Base-by-base conservation (phyloP, 2,113 vertebrate genomes). In the Sprattus sprattus region DNA sequence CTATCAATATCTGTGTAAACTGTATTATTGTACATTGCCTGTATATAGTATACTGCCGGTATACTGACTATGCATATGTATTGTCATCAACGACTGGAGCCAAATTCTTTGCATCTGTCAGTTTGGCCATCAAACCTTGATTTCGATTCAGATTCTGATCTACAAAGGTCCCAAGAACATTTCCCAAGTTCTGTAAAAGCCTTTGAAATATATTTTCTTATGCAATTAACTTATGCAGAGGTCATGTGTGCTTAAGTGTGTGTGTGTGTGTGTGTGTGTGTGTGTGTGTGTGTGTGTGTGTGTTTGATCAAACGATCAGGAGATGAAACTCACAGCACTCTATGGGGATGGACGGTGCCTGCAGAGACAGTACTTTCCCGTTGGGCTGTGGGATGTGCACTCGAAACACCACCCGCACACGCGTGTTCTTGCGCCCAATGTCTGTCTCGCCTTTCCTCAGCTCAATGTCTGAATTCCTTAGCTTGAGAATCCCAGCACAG, bases 401-500 rank as follows among this genome's bases (percentile, higher is more conserved):
- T 75, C 98, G 95, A 90, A 99, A 99, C 89, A 99, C 98, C 86
- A 99, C 97, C 0, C 98, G 96, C 82, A 99, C 98, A 83, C 98
- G 95, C 45, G 98, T 99, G 92, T 99, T 99, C 94, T 99, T 99
- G 81, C 98, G 96, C 88, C 98, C 98, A 82, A 99, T 99, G 90
- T 99, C 98, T 13, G 98, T 99, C 93, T 99, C 98, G 85, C 98
- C 98, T 92, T 99, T 99, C 82, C 98, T 97, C 89, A 99, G 97
- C 93, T 99, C 98, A 83, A 99, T 99, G 94, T 99, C 98, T 1
- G 98, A 99, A 94, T 99, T 99, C 84, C 98, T 97, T 85, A 99
- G 96, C 90, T 99, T 99, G 87, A 99, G 94, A 94, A 99, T 99
- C 89, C 98, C 98, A 71, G 98, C 98, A 91, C 98, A 99, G 91